These are phyloP conservation scores for Drosophila cognata DNA, from an alignment of 2,888 invertebrate species.

Conservation along the genomic window DNA sequence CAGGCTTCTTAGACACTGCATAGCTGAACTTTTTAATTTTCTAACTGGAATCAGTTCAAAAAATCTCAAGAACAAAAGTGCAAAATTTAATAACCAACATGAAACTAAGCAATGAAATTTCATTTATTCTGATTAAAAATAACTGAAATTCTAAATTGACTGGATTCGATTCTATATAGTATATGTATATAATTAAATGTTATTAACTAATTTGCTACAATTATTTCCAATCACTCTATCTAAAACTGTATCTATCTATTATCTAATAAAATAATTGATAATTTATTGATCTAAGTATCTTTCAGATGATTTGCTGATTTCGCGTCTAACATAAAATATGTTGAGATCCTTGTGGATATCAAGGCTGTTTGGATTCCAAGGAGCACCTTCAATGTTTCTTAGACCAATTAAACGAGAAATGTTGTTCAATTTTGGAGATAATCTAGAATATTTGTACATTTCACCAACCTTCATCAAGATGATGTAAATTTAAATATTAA, in stretches of 20 bases:
- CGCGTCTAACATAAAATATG: background rate
- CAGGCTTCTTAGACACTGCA: background rate
- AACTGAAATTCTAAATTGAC: background rate
- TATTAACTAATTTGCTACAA: background rate
- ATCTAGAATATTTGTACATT: background rate
- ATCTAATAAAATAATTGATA: background rate
- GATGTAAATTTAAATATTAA: background rate
- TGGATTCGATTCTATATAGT: background rate
- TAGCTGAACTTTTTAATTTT: background rate
- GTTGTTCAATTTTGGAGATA: background rate
- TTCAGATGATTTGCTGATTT: background rate
- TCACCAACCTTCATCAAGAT: background rate
- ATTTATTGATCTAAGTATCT: background rate
- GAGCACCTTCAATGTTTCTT: background rate
- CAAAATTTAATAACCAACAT: background rate
- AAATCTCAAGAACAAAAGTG: background rate
- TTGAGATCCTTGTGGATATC: background rate
- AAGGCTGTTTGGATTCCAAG: background rate
- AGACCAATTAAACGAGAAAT: background rate
- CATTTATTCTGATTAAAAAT: background rate
- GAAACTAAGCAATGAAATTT: background rate
- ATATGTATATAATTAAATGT: background rate
- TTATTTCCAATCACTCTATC: background rate
- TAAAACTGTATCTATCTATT: background rate
- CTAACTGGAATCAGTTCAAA: background rate